Base-by-base conservation (phyloP, 2,888 invertebrate genomes). In the Galerucella calmariensis region DNA sequence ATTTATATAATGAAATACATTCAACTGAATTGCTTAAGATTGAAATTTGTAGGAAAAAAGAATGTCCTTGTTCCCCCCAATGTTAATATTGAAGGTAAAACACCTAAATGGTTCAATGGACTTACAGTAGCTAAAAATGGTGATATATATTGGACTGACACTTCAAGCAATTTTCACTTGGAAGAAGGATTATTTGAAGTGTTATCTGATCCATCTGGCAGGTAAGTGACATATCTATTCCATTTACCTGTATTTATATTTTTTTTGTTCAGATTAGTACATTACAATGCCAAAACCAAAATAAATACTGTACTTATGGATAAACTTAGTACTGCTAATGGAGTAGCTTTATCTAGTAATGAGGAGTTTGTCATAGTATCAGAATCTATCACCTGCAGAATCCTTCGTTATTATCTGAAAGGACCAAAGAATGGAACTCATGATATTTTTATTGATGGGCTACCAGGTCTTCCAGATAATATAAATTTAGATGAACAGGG, bases 121-220 rank as follows among this genome's bases (percentile, higher is more conserved):
- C 83, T 98, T 63, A 93, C 93, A 71, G 88, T 97, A 53, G 92
- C 92, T 66, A 90, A 91, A 70, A 94, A 94, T 85, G 97, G 97
- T 3, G 94, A 94, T 79, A 89, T 99, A 20, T 98, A 95, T 85
- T 96, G 97, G 93, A 94, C 96, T 0, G 95, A 97, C 84, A 96
- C 97, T 0, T 91, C 92, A 66, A 91, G 92, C 12, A 93, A 94
- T 78, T 95, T 93, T 85, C 82, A 86, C 1, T 86, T 98, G 58
- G 89, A 93, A 80, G 92, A 97, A 88, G 93, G 95, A 65, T 82
- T 92, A 1, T 91, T 90, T 74, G 84, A 90, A 14, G 73, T 92
- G 48, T 84, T 97, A 1, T 90, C 93, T 71, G 94, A 95, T 88
- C 94, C 95, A 44, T 91, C 92, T 80, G 98, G 98, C 88, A 94